Percentiles rank a stretch among this genome's conserved stretches.
phyloP scores from a whole-genome alignment of 2,797 vertebrate genomes.

The Dryobates pubescens region DNA sequence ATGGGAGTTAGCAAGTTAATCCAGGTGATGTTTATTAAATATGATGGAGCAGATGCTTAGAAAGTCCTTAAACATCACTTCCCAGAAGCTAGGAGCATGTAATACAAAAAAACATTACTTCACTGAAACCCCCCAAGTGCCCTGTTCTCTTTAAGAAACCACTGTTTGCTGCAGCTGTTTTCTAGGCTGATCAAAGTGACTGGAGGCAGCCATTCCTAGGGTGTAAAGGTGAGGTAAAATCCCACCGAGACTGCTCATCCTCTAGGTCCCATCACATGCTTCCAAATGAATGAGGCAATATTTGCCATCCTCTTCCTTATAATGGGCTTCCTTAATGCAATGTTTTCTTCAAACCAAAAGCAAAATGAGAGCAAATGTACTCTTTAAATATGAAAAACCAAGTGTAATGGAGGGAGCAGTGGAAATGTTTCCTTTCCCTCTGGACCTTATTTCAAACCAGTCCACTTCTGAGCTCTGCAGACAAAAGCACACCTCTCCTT shows the following conservation, averaged over 20 bases:
- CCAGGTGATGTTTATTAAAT: constrained; percentile 5
- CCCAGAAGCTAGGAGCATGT: background rate
- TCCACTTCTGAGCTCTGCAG: background rate
- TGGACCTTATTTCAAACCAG: background rate
- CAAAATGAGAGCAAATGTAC: background rate
- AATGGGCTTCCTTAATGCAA: background rate
- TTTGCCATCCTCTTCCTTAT: background rate
- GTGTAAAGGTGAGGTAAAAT: background rate
- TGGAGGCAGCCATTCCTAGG: background rate
- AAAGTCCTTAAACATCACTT: background rate
- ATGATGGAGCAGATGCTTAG: background rate
- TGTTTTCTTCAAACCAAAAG: background rate
- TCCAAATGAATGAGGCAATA: background rate
- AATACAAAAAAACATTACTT: background rate
- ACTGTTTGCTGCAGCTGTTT: background rate
- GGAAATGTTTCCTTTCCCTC: background rate
- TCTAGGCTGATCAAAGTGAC: background rate
- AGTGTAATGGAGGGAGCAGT: background rate
- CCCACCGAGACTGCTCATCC: background rate
- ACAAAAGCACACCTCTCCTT: background rate
- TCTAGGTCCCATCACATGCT: background rate
- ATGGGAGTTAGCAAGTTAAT: background rate
- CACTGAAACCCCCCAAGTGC: background rate
- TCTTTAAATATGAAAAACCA: background rate
- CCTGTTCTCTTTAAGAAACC: background rate